Evolutionary conservation across 53 echinoderm and acorn worm genomes (phyloP).

Genomic region (Arbacia lixula): DNA sequence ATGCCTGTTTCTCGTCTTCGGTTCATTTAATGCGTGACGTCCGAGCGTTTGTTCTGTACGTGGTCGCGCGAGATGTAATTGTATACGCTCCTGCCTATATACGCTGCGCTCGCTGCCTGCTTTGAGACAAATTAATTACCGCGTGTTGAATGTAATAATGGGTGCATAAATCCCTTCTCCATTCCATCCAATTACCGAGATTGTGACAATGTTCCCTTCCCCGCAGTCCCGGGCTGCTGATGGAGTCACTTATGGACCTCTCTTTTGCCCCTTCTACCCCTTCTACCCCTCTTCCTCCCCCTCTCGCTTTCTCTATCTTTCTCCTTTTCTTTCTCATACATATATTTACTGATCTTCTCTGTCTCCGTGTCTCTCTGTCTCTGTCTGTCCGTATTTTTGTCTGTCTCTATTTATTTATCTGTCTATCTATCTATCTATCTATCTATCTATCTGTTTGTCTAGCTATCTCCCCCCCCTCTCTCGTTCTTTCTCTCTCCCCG

Average conservation of each 20-base stretch:
- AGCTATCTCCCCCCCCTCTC: neutral
- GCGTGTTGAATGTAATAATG: constrained; percentile 46
- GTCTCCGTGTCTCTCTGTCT: no score
- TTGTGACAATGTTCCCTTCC: constrained; percentile 24
- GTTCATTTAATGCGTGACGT: no score
- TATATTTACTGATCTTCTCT: neutral
- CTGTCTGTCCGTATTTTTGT: no score
- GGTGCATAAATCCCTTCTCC: constrained; percentile 33
- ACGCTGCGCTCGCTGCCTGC: neutral
- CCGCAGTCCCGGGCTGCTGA: neutral
- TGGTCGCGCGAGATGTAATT: no score
- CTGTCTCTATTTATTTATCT: no score
- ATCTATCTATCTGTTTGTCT: no score
- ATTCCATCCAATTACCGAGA: constrained; percentile 32
- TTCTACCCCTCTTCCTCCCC: constrained; percentile 4
- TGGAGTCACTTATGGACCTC: constrained; percentile 22
- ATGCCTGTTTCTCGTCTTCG: constrained; percentile 2
- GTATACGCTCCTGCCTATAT: neutral
- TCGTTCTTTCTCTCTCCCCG: neutral
- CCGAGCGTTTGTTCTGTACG: no score
- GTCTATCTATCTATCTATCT: no score
- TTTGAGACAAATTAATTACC: constrained; percentile 47
- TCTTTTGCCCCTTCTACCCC: constrained; percentile 6
- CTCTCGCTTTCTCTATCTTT: neutral
- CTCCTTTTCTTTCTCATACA: neutral